Evolutionary conservation across 2,888 invertebrate species (phyloP), one percentile per base, ranked within the genome.

Genomic region (Pogonocherus hispidulus): DNA sequence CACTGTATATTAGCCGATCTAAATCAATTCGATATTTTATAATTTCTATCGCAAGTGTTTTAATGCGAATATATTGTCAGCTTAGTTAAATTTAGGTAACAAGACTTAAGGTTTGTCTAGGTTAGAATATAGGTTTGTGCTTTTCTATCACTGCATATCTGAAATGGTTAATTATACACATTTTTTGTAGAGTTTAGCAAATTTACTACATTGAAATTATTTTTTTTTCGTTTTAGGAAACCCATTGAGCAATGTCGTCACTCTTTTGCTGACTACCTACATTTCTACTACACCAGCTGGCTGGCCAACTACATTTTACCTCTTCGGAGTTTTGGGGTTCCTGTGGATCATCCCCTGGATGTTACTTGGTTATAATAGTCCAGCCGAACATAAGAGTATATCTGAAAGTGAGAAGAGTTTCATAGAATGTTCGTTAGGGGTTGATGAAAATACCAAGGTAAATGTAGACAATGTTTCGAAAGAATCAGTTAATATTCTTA

Each of bases 241-340:
- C 6, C 92, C 93, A 82, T 88, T 94, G 19, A 95, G 95, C 9
- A 93, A 93, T 20, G 92, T 94, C 0, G 79, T 93, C 0, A 91
- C 93, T 78, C 83, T 94, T 77, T 88, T 92, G 20, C 84, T 90
- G 18, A 90, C 92, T n/a, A 94, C 94, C 0, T 84, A 90, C 0
- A 85, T 95, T 44, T 87, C 93, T 0, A 90, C 90, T 0, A 89
- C 91, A 0, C 77, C 85, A 0, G 87, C 89, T 78, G 93, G 93
- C 0, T 94, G 94, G 94, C 91, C 91, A 0, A 89, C 91, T 9
- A 90, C 92, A 68, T 94, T 94, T 84, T 94, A 94, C 79, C 83
- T 90, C 1, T 91, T 92, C 75, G 93, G 93, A 0, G 85, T 85
- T 2, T 80, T 90, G 0, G 90, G 91, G 0, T 79, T 89, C 0